Percentiles rank a stretch among this genome's conserved stretches.
Evolutionary conservation across 2,797 vertebrate species (phyloP).

Genomic region (Garrulus glandarius): DNA sequence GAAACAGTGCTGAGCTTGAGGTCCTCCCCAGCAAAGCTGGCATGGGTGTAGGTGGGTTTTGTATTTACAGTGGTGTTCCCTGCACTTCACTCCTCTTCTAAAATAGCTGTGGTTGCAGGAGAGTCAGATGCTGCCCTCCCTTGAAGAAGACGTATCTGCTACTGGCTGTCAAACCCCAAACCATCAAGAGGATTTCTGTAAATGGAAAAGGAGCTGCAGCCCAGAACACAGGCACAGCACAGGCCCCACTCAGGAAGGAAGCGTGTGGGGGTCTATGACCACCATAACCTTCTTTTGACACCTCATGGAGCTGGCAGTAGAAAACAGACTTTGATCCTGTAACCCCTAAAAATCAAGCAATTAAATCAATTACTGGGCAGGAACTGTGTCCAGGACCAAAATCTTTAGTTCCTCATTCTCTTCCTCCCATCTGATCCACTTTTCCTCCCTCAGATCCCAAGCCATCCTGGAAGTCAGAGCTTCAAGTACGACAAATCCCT

Average conservation of each 20-base stretch:
- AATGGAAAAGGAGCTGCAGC: background rate
- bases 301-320: background rate
- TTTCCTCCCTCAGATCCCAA: background rate
- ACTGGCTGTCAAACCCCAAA: background rate
- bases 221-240: background rate
- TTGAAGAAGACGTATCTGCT: background rate
- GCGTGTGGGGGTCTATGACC: fast-evolving
- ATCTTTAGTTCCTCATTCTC: background rate
- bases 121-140: background rate
- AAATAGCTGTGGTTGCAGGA: background rate
- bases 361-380: background rate
- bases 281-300: background rate
- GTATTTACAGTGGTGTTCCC: background rate
- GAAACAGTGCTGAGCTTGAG: background rate
- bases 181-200: background rate
- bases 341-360: background rate
- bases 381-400: background rate
- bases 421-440: background rate
- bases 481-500: background rate
- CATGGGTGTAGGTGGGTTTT: background rate
- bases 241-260: background rate
- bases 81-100: background rate
- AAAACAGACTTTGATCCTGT: background rate
- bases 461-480: background rate
- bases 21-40: background rate